Evolutionary conservation across 2,888 invertebrate species (phyloP).

Genomic region (Lymantria monacha): DNA sequence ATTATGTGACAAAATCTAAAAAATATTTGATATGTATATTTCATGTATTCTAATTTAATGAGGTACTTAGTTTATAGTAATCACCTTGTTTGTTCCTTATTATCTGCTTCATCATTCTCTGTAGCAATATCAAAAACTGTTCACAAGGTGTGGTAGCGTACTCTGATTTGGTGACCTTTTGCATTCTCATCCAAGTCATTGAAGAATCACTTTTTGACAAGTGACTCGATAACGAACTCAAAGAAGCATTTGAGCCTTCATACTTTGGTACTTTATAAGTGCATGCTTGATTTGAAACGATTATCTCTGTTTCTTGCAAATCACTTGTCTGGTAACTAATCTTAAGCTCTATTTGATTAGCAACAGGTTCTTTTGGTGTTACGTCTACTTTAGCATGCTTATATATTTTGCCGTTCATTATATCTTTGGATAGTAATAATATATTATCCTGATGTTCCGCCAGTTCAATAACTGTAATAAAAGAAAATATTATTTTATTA

Average conservation of each 20-base stretch:
- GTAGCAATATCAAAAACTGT: constrained; percentile 83
- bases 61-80: background rate
- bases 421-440: constrained; percentile 73
- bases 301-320: constrained; percentile 61
- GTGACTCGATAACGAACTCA: constrained; percentile 62
- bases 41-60: too few relatives aligned
- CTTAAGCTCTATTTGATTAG: constrained; percentile 59
- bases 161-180: constrained; percentile 64
- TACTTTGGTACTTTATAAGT: constrained; percentile 67
- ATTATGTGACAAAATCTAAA: too few relatives aligned
- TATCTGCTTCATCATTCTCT: constrained; percentile 83
- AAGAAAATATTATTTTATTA: background rate
- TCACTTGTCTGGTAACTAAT: constrained; percentile 65
- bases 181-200: constrained; percentile 79
- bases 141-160: constrained; percentile 78
- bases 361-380: constrained; percentile 37
- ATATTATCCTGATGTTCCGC: constrained; percentile 81
- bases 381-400: constrained; percentile 60
- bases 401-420: constrained; percentile 82
- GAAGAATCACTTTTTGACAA: constrained; percentile 65
- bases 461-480: constrained; percentile 83
- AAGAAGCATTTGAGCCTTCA: constrained; percentile 53
- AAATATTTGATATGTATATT: too few relatives aligned
- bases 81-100: constrained; percentile 81
- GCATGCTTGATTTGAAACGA: constrained; percentile 63